Conservation (phyloP, 2,113 vertebrate genomes). For the Noturus placidus region DNA sequence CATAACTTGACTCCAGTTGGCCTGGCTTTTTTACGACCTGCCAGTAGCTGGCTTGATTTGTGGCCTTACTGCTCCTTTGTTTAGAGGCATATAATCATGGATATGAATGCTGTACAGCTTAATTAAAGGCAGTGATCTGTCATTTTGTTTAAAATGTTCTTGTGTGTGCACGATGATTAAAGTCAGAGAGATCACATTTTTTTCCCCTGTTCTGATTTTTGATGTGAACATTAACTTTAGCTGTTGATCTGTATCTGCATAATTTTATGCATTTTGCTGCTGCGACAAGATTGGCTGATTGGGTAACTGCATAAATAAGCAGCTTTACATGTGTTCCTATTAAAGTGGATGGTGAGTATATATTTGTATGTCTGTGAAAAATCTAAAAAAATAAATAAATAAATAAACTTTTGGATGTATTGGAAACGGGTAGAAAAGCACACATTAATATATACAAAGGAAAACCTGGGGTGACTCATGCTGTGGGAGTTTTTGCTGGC, state of each 20-base stretch:
- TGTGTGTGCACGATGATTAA: background rate
- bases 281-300: too few relatives aligned
- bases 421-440: too few relatives aligned
- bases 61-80: conserved; percentile 27
- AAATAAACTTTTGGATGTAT: too few relatives aligned
- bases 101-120: background rate
- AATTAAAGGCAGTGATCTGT: conserved; percentile 17
- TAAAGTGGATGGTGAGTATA: too few relatives aligned
- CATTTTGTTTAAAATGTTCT: conserved; percentile 1
- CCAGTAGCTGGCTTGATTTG: conserved; percentile 39
- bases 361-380: too few relatives aligned
- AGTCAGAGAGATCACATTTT: background rate
- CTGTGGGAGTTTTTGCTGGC: too few relatives aligned
- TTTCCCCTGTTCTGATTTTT: background rate
- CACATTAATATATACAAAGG: too few relatives aligned
- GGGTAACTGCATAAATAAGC: too few relatives aligned
- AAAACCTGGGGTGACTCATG: too few relatives aligned
- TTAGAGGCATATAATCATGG: conserved; percentile 1
- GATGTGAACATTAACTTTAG: background rate
- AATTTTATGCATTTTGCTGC: too few relatives aligned
- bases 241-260: background rate
- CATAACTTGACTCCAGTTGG: conserved; percentile 25
- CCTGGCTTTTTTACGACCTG: conserved; percentile 24
- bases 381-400: too few relatives aligned
- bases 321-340: too few relatives aligned